These are phyloP conservation scores for Oeneis ivallda DNA, from an alignment of 2,888 invertebrate genomes.

Conservation along the genomic window DNA sequence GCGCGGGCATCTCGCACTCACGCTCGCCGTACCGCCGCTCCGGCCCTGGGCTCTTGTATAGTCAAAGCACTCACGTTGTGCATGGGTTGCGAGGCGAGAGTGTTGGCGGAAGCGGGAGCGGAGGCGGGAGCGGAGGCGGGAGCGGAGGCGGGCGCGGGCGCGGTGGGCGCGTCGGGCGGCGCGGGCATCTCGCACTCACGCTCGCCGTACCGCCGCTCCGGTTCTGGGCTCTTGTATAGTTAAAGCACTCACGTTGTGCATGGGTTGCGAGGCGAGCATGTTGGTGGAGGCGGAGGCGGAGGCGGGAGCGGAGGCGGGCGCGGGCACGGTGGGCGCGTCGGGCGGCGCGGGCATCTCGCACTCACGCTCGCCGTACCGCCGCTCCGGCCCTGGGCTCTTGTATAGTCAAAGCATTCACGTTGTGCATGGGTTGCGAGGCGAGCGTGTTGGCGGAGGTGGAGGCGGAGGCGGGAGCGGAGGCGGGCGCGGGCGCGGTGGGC, in stretches of 20 bases:
- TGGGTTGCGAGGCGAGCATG: slow-evolving; percentile 44
- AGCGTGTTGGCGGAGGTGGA: background rate
- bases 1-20: too few species aligned
- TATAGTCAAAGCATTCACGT: too few species aligned
- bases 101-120: background rate
- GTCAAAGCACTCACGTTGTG: too few species aligned
- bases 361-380: slow-evolving; percentile 61
- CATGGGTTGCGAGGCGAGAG: background rate
- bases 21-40: too few species aligned
- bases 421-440: too few species aligned
- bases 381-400: slow-evolving; percentile 74
- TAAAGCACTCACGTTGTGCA: slow-evolving; percentile 35
- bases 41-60: too few species aligned
- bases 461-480: background rate
- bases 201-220: too few species aligned
- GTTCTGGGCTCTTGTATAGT: too few species aligned
- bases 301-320: slow-evolving; percentile 52
- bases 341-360: slow-evolving; percentile 54
- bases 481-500: too few species aligned
- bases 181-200: background rate
- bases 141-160: too few species aligned
- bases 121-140: background rate
- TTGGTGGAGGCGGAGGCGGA: slow-evolving; percentile 36
- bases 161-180: too few species aligned
- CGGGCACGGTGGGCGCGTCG: slow-evolving; percentile 61